Base-by-base conservation (phyloP, 1,140 invertebrate genomes). In the Scaptomyza graminum region DNA sequence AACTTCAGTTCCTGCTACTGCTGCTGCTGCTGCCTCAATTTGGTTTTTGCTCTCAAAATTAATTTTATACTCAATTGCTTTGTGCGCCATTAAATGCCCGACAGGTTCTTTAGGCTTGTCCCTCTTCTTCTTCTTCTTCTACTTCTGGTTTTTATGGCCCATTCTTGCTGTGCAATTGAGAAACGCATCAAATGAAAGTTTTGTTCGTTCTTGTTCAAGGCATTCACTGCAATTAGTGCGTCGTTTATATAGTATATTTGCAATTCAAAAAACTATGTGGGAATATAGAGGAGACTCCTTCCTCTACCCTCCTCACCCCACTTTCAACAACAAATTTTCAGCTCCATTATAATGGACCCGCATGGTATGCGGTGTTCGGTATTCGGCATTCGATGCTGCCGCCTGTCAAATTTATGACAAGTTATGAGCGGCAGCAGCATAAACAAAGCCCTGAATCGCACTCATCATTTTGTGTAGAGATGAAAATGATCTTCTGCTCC, bases 361-460 rank as follows among this genome's bases (percentile, higher is more conserved):
- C 82, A 85, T 85, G 52, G 62, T 54, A 51, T 70, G 9, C 7
- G 39, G 15, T 16, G 18, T 22, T 12, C 43, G 49, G n/a, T 54
- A 51, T 70, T n/a, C 7, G 39, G 15, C 28, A 28, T 22, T 12
- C 43, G 49, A 50, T 50, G 34, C 9, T 50, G 34, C 9, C 4
- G 60, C 51, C 83, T 87, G 82, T 87, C 82, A 87, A 87, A 87
- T 74, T 87, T 87, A 87, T 87, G 82, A 87, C 82, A 88, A 87
- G 82, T 88, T 87, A 87, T 87, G 82, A 87, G 83, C 70, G 79
- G 74, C 79, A 81, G 82, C 74, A 52, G 74, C 81, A 81, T 75
- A 87, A 85, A 87, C 78, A 87, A 87, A 85, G 71, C 70, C 12
- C 46, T 61, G 46, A 68, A 55, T 64, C 51, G 22, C 37, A 43